Conservation (phyloP, 2,797 vertebrate species). For the Sebastiscus albofasciatus region DNA sequence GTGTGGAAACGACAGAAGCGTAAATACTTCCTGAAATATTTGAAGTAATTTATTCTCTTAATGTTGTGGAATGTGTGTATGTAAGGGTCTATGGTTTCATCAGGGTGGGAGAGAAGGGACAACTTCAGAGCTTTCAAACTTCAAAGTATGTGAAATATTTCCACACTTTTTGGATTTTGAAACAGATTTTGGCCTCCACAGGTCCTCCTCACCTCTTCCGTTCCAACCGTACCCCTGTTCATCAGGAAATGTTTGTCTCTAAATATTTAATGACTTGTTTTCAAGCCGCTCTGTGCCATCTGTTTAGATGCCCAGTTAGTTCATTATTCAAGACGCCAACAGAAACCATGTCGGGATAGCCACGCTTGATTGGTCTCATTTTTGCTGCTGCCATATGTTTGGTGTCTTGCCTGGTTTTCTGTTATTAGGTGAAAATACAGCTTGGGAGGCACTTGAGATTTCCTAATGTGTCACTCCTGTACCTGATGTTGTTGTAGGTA, state of each 20-base stretch:
- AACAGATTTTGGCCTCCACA: not conserved
- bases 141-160: not conserved
- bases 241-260: constrained; percentile 33
- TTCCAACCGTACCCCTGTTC: constrained; percentile 4
- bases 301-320: constrained; percentile 61
- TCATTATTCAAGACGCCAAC: constrained; percentile 69
- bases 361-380: constrained; percentile 40
- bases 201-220: constrained; percentile 11
- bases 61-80: not conserved
- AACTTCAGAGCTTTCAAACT: not conserved
- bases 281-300: constrained; percentile 61
- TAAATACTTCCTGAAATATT: not conserved
- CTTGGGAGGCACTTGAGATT: constrained; percentile 5
- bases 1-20: not conserved
- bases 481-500: not conserved
- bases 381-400: constrained; percentile 64
- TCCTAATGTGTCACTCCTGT: constrained; percentile 2
- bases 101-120: no score
- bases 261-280: constrained; percentile 65
- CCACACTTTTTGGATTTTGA: not conserved
- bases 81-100: not conserved
- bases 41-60: not conserved
- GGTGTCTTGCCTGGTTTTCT: constrained; percentile 38
- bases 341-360: constrained; percentile 40
- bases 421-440: constrained; percentile 28